phyloP scores from a whole-genome alignment of 2,888 invertebrate genomes.

The Muscina levida region DNA sequence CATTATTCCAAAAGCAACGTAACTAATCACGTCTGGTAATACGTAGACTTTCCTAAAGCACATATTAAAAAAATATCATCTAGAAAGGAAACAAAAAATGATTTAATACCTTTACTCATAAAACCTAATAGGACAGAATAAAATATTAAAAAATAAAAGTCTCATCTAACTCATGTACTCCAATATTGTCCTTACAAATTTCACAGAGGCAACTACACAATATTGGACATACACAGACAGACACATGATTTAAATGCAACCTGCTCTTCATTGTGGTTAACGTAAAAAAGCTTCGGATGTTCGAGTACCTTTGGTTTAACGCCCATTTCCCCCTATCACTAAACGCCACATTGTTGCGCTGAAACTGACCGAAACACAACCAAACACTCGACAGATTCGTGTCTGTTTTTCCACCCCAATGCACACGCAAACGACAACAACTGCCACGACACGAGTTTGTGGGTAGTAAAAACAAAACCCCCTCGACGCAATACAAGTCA shows the following conservation, averaged over 20 bases:
- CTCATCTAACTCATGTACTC: conserved; percentile 70
- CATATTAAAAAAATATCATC: conserved; percentile 59
- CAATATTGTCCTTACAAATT: conserved; percentile 70
- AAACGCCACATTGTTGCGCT: conserved; percentile 29
- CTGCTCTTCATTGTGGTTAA: conserved; percentile 35
- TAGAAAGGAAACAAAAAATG: conserved; percentile 41
- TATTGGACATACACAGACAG: conserved; percentile 31
- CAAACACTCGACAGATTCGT: conserved; percentile 17
- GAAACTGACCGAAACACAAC: conserved; percentile 62
- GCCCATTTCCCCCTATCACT: conserved; percentile 55
- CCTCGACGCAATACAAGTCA: conserved; percentile 49
- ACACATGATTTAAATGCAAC: conserved; percentile 37
- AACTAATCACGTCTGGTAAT: too few species aligned
- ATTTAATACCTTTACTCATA: conserved; percentile 76
- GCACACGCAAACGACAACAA: conserved; percentile 71
- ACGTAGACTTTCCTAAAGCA: background rate
- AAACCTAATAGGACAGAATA: conserved; percentile 75
- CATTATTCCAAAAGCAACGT: conserved; percentile 29
- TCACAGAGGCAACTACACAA: conserved; percentile 42
- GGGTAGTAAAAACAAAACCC: conserved; percentile 60
- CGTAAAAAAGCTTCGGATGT: conserved; percentile 43
- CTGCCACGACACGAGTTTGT: conserved; percentile 39
- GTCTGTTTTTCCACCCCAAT: conserved; percentile 77
- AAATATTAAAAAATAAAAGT: conserved; percentile 74
- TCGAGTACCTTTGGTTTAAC: conserved; percentile 59